These are phyloP conservation scores for Hylomyscus alleni DNA, from an alignment of 2,797 vertebrate genomes.

Conservation along the genomic window DNA sequence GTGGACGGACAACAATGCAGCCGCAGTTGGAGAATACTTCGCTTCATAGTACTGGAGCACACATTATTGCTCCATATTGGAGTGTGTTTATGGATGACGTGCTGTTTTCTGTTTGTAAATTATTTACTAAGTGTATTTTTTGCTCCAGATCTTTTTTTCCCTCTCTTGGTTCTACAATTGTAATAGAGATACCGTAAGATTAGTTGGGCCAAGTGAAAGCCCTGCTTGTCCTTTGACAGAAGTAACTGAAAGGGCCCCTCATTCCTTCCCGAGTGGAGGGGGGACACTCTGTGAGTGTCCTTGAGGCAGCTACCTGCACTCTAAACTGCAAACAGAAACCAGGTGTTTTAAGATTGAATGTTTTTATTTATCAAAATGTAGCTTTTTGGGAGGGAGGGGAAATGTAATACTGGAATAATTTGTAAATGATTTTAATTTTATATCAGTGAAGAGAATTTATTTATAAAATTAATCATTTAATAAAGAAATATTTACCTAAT, in stretches of 20 bases:
- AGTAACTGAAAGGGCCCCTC: constrained; percentile 89
- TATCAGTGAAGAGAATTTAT: constrained; percentile 99
- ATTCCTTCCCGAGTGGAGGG: constrained; percentile 93
- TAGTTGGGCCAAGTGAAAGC: constrained; percentile 67
- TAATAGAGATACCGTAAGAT: constrained; percentile 73
- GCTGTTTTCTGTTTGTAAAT: constrained; percentile 93
- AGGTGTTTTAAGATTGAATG: constrained; percentile 96
- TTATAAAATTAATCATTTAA: constrained; percentile 96
- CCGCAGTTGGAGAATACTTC: constrained; percentile 89
- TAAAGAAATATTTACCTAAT: constrained; percentile 93
- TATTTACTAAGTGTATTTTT: constrained; percentile 87
- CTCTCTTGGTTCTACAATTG: constrained; percentile 81
- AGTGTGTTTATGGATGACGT: constrained; percentile 92
- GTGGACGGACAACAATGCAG: constrained; percentile 91
- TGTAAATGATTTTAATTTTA: constrained; percentile 99
- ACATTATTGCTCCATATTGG: constrained; percentile 97
- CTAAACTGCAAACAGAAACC: constrained; percentile 93
- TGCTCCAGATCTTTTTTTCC: constrained; percentile 42
- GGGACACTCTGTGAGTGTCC: constrained; percentile 92
- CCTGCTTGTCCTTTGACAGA: constrained; percentile 84
- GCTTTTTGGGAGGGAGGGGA: constrained; percentile 95
- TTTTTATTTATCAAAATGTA: constrained; percentile 99
- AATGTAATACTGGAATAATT: constrained; percentile 99
- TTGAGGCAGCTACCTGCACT: constrained; percentile 96
- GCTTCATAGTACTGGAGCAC: constrained; percentile 99